Evolutionary conservation across 2,888 invertebrate species (phyloP), one percentile per base, ranked within the genome.

Genomic region (Deilephila porcellus): DNA sequence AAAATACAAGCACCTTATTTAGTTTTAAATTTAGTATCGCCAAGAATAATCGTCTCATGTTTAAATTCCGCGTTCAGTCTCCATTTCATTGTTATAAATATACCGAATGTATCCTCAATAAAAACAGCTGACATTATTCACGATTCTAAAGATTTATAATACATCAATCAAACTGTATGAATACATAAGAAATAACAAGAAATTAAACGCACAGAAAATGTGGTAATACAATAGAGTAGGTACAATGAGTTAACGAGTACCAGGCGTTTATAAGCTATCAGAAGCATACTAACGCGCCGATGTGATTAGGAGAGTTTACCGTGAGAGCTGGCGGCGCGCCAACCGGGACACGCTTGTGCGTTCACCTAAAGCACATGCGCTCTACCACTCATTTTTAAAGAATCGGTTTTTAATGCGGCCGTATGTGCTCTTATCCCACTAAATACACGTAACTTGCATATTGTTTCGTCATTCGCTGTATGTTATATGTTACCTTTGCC

Each of bases 301-400:
- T 86, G 89, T 91, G 93, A 93, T 93, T 92, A 93, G 93, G 88
- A 88, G 88, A 91, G 90, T 91, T 88, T 87, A 90, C 90, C 92
- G 93, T 93, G 93, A 90, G 93, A 91, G 89, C 87, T 94, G 94
- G 94, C 93, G 81, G 73, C 80, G 86, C 76, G 92, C 94, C 94
- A 94, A 93, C 85, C 93, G 87, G 93, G 94, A 87, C 94, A 93
- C 84, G 82, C 79, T 86, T 87, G 93, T 91, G 88, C 94, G 91
- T 94, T 94, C 92, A 94, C 93, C 93, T 88, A 87, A 60, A 67
- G 56, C 71, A 62, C 73, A 71, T 62, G 56, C 71, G 60, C 71
- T 64, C n/a, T 53, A 67, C 45, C 67, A 60, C 72, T 88, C 91
- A 90, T 92, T 91, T 91, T 92, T 90, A 89, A 88, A 85, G 85